Conservation (phyloP, 2,888 invertebrate genomes). For the Glaucopsyche alexis region DNA sequence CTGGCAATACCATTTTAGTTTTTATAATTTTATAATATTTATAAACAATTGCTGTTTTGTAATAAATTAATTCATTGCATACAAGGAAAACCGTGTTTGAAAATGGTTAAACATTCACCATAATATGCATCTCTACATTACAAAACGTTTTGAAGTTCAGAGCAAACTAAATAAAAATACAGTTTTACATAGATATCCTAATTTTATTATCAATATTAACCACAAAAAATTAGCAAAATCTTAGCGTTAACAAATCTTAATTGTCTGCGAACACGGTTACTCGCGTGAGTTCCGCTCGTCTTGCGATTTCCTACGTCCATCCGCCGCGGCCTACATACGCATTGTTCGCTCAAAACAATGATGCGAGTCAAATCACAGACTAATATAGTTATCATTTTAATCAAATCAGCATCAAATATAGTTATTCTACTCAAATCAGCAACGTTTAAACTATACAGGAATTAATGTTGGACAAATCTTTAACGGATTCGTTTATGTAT, state of each 20-base stretch:
- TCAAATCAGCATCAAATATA: not conserved
- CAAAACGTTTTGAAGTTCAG: not conserved
- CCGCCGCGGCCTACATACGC: constrained; percentile 41
- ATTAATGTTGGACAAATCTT: not conserved
- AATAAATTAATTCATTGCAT: not conserved
- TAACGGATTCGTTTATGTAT: not conserved
- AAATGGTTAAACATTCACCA: not conserved
- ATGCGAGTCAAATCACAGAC: not conserved
- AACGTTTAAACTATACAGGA: not conserved
- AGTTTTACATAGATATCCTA: not conserved
- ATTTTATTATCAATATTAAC: not conserved
- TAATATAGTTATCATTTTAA: not conserved
- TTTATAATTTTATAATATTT: not conserved
- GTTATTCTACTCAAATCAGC: not conserved
- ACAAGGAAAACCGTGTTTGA: not conserved
- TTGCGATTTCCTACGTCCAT: constrained; percentile 44
- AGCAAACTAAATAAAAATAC: not conserved
- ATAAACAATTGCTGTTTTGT: not conserved
- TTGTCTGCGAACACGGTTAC: constrained; percentile 33
- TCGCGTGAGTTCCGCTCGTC: constrained; percentile 61
- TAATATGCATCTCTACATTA: not conserved
- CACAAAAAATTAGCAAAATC: not conserved
- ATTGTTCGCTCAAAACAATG: constrained; percentile 10
- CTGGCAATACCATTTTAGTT: no score
- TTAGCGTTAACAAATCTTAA: constrained; percentile 10